Percentiles rank a stretch among this genome's conserved stretches.
Evolutionary conservation across 2,888 invertebrate species (phyloP).

Genomic region (Lepidonotus clava): DNA sequence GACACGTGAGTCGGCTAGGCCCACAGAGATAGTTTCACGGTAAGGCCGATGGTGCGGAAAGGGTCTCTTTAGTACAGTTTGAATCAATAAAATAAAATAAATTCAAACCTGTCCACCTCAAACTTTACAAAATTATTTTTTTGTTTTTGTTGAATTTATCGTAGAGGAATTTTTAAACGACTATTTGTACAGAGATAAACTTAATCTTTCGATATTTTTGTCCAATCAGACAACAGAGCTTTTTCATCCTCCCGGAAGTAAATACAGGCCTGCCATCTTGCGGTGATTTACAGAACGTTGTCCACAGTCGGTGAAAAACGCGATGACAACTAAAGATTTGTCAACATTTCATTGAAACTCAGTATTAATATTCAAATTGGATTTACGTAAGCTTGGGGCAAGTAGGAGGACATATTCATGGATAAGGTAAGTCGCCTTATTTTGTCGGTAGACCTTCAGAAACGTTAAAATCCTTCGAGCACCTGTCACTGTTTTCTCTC

Average conservation of each 20-base stretch:
- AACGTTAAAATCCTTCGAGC: neutral
- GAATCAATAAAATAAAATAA: no score
- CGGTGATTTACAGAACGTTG: neutral
- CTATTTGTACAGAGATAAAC: neutral
- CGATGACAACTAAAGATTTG: neutral
- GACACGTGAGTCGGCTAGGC: no score
- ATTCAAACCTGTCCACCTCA: no score
- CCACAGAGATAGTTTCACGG: no score
- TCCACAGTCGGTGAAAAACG: conserved; percentile 17
- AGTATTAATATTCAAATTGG: neutral
- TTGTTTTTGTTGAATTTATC: no score
- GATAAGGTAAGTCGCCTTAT: neutral
- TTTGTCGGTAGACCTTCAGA: neutral
- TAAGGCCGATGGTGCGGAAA: no score
- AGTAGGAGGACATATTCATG: neutral
- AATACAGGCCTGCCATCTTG: neutral
- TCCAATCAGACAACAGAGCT: neutral
- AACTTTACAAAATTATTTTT: no score
- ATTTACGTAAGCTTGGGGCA: neutral
- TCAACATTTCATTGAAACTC: neutral
- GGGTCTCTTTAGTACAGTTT: no score
- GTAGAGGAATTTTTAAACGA: no score
- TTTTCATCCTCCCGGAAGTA: conserved; percentile 11
- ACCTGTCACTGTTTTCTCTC: neutral
- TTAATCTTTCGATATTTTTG: no score